Evolutionary conservation across 1,140 invertebrate species (phyloP), one percentile per base, ranked within the genome.

Genomic region (Melipona quadrifasciata): DNA sequence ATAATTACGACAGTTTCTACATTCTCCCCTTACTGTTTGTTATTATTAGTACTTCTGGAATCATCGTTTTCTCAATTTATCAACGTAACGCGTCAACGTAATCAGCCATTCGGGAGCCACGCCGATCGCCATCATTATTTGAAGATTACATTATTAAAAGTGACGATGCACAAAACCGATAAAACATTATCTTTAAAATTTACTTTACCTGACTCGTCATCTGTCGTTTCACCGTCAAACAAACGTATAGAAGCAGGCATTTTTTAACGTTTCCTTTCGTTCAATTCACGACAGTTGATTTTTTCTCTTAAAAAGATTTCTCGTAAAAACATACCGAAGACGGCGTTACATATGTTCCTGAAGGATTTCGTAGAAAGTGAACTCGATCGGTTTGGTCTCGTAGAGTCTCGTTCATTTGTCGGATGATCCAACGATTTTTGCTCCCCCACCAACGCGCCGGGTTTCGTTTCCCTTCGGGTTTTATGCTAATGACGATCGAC

Each of bases 401-500:
- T 24, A n/a, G 24, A n/a, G 39, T 31, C n/a, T 31, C 1, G 31
- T 12, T n/a, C 19, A 64, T 64, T 65, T 78, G 34, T 24, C 76
- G 64, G 21, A 31, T 53, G 64, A 68, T 79, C 51, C 27, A 12
- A n/a, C 24, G 51, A 68, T 79, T 79, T 68, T 79, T 21, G 8
- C 34, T 16, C 53, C 64, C 53, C 39, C 39, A 10, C 39, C 53
- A 14, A 2, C 19, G 2, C 19, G 55, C 27, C 31, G 68, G 80
- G 31, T 67, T 73, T 21, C 24, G 67, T 39, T 12, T 74, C 77
- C 77, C 78, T 67, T 58, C 51, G 78, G 39, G 79, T 34, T 57
- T 74, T 68, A 80, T 80, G 78, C 51, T 80, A 80, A 84, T 80
- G 83, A 53, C 2, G n/a, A 12, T 78, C 47, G 39, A 68, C 27